These are phyloP conservation scores for Tetraodon nigroviridis DNA, from an alignment of 2,113 vertebrate species.

Conservation along the genomic window DNA sequence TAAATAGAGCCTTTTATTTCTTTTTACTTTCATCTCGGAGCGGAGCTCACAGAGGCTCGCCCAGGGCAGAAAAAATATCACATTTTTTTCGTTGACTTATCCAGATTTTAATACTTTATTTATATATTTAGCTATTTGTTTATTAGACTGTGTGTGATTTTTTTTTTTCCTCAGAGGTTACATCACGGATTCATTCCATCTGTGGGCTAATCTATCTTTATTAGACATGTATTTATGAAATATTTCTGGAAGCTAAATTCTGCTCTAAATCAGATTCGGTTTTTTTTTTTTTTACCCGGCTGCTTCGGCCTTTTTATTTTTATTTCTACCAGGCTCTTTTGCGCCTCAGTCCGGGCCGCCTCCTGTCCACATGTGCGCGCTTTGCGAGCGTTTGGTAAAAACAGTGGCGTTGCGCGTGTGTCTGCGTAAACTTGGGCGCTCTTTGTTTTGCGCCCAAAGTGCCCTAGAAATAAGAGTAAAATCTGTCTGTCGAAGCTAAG, in stretches of 20 bases:
- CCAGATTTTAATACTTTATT: constrained; percentile 81
- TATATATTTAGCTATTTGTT: constrained; percentile 76
- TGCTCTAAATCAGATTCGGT: constrained; percentile 1
- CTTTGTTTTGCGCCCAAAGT: neutral
- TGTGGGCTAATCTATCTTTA: constrained; percentile 52
- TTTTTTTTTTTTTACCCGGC: constrained; percentile 5
- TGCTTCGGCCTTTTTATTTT: neutral
- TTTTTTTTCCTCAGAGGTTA: constrained; percentile 50
- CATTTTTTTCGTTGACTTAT: constrained; percentile 70
- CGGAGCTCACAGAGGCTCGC: constrained; percentile 87
- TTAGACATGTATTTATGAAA: constrained; percentile 33
- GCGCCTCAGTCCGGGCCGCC: constrained; percentile 6
- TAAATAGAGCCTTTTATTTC: constrained; percentile 98
- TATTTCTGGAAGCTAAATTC: neutral
- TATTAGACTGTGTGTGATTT: constrained; percentile 69
- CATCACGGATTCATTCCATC: constrained; percentile 59
- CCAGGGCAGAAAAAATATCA: constrained; percentile 89
- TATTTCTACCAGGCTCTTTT: constrained; percentile 1
- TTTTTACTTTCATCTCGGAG: constrained; percentile 99
- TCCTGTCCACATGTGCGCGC: neutral
- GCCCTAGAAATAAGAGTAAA: constrained; percentile 74
- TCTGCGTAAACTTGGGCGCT: constrained; percentile 50
- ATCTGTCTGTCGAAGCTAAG: constrained; percentile 1
- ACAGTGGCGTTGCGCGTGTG: neutral
- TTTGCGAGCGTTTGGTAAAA: too few relatives aligned